Evolutionary conservation across 2,888 invertebrate species (phyloP), one percentile per base, ranked within the genome.

Genomic region (Eristalis intricaria): DNA sequence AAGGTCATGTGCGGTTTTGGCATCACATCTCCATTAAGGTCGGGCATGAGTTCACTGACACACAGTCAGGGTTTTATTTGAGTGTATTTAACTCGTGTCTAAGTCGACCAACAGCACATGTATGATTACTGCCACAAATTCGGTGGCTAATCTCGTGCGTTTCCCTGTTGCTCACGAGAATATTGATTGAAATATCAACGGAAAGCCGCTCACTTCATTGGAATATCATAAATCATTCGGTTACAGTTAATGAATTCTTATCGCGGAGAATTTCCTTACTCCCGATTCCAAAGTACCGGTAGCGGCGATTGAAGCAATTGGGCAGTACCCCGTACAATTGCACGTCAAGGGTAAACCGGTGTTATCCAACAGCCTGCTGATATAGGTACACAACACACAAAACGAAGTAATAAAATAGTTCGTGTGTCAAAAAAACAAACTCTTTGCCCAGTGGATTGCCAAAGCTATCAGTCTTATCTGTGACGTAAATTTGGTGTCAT

Each of bases 401-500:
- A 35, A 56, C 26, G 11, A 4, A 50, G 66, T 8, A 23, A 11
- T 56, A 50, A 50, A 50, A 50, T 50, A 50, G 50, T 50, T 50
- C 2, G 19, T 19, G 5, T 19, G 19, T 10, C 50, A 50, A n/a
- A n/a, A n/a, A n/a, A 50, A 50, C 26, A 50, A 50, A 50, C 7
- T 19, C 8, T 19, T 2, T 19, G 2, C 10, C 32, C 32, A 10
- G 32, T 32, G n/a, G 19, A 19, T 8, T n/a, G 19, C 19, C n/a
- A 50, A 3, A 4, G 19, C 19, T 19, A 19, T 50, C 50, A 19
- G 50, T 19, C 69, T 74, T 74, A 78, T 75, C 74, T 75, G 40
- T 74, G 74, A 43, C 75, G 58, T 66, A n/a, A 15, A 22, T 58
- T 63, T 64, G 66, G 23, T 68, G n/a, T 35, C 50, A 70, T 35